Percentiles rank a stretch among this genome's conserved stretches.
These are phyloP conservation scores for Dendrolimus punctatus DNA, from an alignment of 1,140 invertebrate species.

Conservation along the genomic window DNA sequence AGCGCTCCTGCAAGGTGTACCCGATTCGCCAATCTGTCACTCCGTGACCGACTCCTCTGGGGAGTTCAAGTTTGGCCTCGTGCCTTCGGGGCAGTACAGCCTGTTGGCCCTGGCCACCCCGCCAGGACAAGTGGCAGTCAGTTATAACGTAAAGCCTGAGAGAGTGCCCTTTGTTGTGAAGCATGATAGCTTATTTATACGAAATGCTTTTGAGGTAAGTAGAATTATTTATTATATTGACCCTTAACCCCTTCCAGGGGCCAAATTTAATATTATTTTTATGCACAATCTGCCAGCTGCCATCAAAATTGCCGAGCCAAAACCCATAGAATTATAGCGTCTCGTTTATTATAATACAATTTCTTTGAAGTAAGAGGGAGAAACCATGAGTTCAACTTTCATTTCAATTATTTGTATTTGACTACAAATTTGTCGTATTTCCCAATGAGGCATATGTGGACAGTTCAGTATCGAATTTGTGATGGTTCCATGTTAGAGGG, in stretches of 20 bases:
- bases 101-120: constrained; percentile 44
- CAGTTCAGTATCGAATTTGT: no score
- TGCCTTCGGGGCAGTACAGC: constrained; percentile 86
- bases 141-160: constrained; percentile 79
- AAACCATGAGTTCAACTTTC: no score
- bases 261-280: no score
- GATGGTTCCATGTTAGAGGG: no score
- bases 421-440: no score
- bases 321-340: no score
- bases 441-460: no score
- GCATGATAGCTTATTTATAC: constrained; percentile 81
- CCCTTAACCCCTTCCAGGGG: not conserved
- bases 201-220: constrained; percentile 83
- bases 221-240: not conserved
- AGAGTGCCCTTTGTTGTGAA: constrained; percentile 78
- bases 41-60: constrained; percentile 82
- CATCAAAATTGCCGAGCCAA: no score
- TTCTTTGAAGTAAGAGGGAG: no score
- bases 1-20: constrained; percentile 72
- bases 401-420: no score
- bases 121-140: constrained; percentile 44
- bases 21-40: constrained; percentile 81
- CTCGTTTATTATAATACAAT: no score
- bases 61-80: constrained; percentile 83
- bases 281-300: no score